Evolutionary conservation across 2,888 invertebrate species (phyloP), one percentile per base, ranked within the genome.

Genomic region (Saturnia japonica): DNA sequence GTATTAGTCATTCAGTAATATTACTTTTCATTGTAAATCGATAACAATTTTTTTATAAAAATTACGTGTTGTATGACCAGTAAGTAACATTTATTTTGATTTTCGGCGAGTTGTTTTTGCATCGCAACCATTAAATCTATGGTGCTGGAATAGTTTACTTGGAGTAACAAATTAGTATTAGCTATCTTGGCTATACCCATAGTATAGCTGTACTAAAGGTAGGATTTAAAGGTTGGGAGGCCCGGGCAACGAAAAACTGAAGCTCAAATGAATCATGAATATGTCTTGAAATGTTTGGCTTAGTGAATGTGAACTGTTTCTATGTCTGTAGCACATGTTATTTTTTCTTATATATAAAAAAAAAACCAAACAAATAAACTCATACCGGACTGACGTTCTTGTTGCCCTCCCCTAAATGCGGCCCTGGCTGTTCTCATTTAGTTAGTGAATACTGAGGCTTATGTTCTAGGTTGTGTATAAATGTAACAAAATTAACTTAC

Each of bases 91-190:
- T 34, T 4, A 4, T 4, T 4, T 34, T 34, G 34, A 34, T 34
- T 34, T 34, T 4, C 34, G 34, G 34, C 34, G 34, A 34, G 6
- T 47, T 43, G 60, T 62, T 28, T 16, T 25, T 69, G 45, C 6
- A 45, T 42, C 43, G 60, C 60, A 69, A n/a, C 34, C 43, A 19
- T 67, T 66, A 67, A 34, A 51, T 9, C 19, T 51, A 51, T 51
- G 25, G 12, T 25, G 14, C 25, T 12, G 28, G 3, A 28, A 60
- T 60, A 28, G 28, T 60, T 28, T 54, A 54, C 22, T 22, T 54
- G 22, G n/a, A 54, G 22, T 54, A 22, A 6, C 16, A 47, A 16
- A n/a, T n/a, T 47, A 47, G 47, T 47, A 19, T 47, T 54, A 9
- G 54, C n/a, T 54, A 54, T 54, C 22, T 54, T 25, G 11, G 22